Conservation (phyloP, 2,113 vertebrate species). For the Phodopus roborovskii region DNA sequence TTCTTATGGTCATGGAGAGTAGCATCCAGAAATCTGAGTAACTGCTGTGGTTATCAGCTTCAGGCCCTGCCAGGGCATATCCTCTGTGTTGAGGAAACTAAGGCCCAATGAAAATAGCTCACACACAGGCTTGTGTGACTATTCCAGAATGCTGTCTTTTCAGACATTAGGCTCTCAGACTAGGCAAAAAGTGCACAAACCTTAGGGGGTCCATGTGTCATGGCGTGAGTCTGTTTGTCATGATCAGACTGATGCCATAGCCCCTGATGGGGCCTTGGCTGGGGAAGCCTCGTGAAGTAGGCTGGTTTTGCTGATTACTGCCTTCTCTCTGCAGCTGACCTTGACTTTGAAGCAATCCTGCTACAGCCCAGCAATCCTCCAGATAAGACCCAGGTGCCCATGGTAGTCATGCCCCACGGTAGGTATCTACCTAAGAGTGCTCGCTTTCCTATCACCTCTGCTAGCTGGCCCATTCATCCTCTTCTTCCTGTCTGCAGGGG, state of each 20-base stretch:
- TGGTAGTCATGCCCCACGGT: constrained; percentile 96
- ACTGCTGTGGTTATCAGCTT: not conserved
- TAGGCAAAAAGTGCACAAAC: not conserved
- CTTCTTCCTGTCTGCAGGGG: constrained; percentile 85
- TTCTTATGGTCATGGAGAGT: not conserved
- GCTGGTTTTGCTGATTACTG: constrained; percentile 27
- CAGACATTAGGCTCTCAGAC: not conserved
- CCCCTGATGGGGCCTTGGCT: not conserved
- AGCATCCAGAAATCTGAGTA: not conserved
- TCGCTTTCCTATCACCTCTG: not conserved
- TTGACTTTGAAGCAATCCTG: constrained; percentile 94
- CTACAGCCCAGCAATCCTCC: constrained; percentile 89
- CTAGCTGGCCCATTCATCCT: not conserved
- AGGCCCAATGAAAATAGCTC: not conserved
- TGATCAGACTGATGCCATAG: not conserved
- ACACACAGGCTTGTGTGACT: not conserved
- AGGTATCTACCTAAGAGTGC: constrained; percentile 64
- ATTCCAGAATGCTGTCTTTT: not conserved
- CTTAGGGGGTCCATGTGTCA: not conserved
- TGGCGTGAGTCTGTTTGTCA: not conserved
- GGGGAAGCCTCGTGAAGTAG: not conserved
- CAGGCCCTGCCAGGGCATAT: not conserved
- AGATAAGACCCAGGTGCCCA: constrained; percentile 87
- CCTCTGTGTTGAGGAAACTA: not conserved
- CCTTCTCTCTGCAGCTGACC: constrained; percentile 85